Evolutionary conservation across 1,140 invertebrate species (phyloP).

Genomic region (Megalopta genalis): DNA sequence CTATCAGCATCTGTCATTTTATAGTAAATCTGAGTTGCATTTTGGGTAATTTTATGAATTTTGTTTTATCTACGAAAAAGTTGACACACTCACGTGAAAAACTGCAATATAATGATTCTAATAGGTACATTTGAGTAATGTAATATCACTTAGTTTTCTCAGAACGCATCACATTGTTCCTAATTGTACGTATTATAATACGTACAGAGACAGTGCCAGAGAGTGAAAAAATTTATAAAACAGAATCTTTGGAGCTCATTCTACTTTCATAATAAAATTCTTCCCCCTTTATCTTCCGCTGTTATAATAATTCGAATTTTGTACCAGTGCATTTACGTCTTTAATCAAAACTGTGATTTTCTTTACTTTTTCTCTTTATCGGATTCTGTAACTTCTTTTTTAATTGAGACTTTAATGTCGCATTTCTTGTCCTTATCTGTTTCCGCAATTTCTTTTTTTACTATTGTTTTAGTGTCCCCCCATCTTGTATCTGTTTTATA

Average conservation of each 20-base stretch:
- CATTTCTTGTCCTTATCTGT: slow-evolving; percentile 76
- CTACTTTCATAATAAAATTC: slow-evolving; percentile 39
- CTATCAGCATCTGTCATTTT: slow-evolving; percentile 48
- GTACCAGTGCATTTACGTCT: slow-evolving; percentile 23
- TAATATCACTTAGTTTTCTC: slow-evolving; percentile 20
- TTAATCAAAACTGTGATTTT: slow-evolving; percentile 22
- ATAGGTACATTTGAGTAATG: slow-evolving; percentile 6
- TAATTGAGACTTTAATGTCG: slow-evolving; percentile 73
- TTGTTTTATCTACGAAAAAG: slow-evolving; percentile 18
- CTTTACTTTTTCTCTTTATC: slow-evolving; percentile 75
- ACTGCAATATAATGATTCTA: slow-evolving; percentile 18
- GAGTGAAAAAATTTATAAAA: slow-evolving; percentile 64
- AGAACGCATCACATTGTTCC: slow-evolving; percentile 25
- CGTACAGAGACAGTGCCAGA: slow-evolving; percentile 43
- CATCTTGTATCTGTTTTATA: slow-evolving; percentile 77
- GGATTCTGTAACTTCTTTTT: slow-evolving; percentile 70
- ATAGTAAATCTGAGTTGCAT: slow-evolving; percentile 49
- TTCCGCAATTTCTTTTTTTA: slow-evolving; percentile 73
- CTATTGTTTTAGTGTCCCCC: slow-evolving; percentile 74
- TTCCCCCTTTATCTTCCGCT: slow-evolving; percentile 2
- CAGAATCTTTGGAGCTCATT: slow-evolving; percentile 42
- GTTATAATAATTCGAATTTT: slow-evolving; percentile 33
- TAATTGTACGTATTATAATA: slow-evolving; percentile 50
- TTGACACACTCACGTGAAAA: slow-evolving; percentile 30
- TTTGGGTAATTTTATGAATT: slow-evolving; percentile 9